Percentiles rank a stretch among this genome's conserved stretches.
phyloP scores from a whole-genome alignment of 2,888 invertebrate genomes.

The Synergus itoensis region DNA sequence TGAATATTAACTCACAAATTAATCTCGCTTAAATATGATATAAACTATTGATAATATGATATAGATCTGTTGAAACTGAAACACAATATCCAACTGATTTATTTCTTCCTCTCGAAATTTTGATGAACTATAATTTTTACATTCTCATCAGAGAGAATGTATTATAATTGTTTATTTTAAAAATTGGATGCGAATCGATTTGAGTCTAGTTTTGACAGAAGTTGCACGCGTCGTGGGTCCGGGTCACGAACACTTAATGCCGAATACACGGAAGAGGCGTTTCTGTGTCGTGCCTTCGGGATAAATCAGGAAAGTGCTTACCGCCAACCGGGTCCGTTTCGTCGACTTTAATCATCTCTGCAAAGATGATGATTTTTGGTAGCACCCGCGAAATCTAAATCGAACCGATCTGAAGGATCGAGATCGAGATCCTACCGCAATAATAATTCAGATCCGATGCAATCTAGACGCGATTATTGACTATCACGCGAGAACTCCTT shows the following conservation, averaged over 20 bases:
- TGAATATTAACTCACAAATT: neutral
- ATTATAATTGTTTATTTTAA: neutral
- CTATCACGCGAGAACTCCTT: slow-evolving; percentile 63
- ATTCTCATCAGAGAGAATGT: no score
- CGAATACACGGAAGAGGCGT: slow-evolving; percentile 33
- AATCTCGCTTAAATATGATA: neutral
- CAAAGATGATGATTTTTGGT: neutral
- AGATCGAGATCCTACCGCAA: slow-evolving; percentile 32
- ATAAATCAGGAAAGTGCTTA: slow-evolving; percentile 78
- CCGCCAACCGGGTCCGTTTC: slow-evolving; percentile 94
- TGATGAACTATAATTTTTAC: neutral
- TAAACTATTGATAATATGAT: neutral
- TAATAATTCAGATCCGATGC: slow-evolving; percentile 60
- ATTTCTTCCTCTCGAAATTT: neutral
- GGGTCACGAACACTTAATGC: slow-evolving; percentile 30
- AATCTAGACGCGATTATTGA: slow-evolving; percentile 70
- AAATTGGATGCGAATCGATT: slow-evolving; percentile 2
- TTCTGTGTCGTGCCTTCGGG: slow-evolving; percentile 9
- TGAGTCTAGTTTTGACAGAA: slow-evolving; percentile 8
- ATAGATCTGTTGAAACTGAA: neutral
- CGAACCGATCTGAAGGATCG: slow-evolving; percentile 17
- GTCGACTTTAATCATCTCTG: slow-evolving; percentile 92
- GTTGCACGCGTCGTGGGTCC: neutral
- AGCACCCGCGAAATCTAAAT: slow-evolving; percentile 41
- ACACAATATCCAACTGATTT: neutral